phyloP scores from a whole-genome alignment of 2,797 vertebrate genomes.

The Todus mexicanus region DNA sequence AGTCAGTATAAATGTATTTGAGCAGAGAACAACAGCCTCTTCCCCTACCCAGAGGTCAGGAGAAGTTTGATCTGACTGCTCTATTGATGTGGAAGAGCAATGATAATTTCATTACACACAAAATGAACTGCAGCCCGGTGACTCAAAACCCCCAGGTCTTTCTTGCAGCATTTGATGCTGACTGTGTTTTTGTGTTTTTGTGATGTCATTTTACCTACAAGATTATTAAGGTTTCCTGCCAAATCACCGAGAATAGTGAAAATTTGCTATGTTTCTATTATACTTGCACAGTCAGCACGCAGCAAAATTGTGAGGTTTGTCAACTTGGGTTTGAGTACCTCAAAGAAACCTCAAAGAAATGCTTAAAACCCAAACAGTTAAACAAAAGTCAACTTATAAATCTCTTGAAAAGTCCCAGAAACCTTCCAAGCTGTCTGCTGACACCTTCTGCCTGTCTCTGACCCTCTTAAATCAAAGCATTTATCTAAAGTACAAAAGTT shows the following conservation, averaged over 20 bases:
- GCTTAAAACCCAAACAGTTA: slow-evolving; percentile 10
- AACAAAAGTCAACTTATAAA: slow-evolving; percentile 25
- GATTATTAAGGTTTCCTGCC: slow-evolving; percentile 20
- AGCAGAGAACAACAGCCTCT: not conserved
- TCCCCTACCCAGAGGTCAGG: not conserved
- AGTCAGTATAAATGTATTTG: not conserved
- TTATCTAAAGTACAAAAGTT: slow-evolving; percentile 45
- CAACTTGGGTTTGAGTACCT: not conserved
- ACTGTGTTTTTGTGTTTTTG: not conserved
- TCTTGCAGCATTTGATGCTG: not conserved
- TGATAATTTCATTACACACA: not conserved
- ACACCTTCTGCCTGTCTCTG: slow-evolving; percentile 48
- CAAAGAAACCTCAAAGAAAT: slow-evolving; percentile 37
- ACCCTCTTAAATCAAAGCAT: slow-evolving; percentile 26
- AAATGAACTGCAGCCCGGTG: not conserved
- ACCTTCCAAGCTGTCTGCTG: slow-evolving; percentile 44
- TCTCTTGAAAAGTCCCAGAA: slow-evolving; percentile 42
- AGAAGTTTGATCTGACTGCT: not conserved
- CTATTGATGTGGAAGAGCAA: not conserved
- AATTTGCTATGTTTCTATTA: not conserved
- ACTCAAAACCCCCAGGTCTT: not conserved
- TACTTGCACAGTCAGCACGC: slow-evolving; percentile 2
- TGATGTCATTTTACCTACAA: not conserved
- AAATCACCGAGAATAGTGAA: not conserved
- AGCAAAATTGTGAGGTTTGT: slow-evolving; percentile 12